Conservation (phyloP, 2,888 invertebrate species). For the Melangyna quadrimaculata region DNA sequence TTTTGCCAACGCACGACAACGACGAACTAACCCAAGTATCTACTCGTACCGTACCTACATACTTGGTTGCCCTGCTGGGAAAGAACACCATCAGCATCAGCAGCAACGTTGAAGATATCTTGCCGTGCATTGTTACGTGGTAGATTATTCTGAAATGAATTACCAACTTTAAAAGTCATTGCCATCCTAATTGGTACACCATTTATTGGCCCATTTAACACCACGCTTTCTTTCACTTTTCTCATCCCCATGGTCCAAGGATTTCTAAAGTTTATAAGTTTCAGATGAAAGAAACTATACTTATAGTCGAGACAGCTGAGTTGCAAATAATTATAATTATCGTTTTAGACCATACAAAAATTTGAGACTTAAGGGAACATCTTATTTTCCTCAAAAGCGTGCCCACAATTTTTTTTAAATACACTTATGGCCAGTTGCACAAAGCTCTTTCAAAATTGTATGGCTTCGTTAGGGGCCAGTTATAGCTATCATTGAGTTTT, state of each 20-base stretch:
- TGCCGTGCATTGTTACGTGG: slow-evolving; percentile 59
- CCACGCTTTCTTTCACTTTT: slow-evolving; percentile 1
- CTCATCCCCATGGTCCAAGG: not conserved
- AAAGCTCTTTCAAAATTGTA: too few relatives aligned
- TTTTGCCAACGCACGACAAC: not conserved
- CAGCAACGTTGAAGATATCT: not conserved
- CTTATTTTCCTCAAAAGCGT: too few relatives aligned
- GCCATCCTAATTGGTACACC: slow-evolving; percentile 58
- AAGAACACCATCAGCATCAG: slow-evolving; percentile 9
- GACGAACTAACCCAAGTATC: not conserved
- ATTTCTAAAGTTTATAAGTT: not conserved
- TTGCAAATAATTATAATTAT: not conserved
- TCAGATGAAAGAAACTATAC: not conserved
- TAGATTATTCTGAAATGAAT: slow-evolving; percentile 64
- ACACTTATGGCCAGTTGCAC: too few relatives aligned
- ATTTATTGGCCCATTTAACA: slow-evolving; percentile 63
- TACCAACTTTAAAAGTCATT: slow-evolving; percentile 59
- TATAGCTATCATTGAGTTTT: too few relatives aligned
- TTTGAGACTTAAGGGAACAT: too few relatives aligned
- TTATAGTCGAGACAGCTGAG: not conserved
- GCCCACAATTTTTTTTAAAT: too few relatives aligned
- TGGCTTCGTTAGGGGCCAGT: too few relatives aligned
- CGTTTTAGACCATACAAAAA: too few relatives aligned
- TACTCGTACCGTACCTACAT: not conserved
- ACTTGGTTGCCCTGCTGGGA: not conserved